Evolutionary conservation across 2,888 invertebrate species (phyloP).

Genomic region (Lathronympha strigana): DNA sequence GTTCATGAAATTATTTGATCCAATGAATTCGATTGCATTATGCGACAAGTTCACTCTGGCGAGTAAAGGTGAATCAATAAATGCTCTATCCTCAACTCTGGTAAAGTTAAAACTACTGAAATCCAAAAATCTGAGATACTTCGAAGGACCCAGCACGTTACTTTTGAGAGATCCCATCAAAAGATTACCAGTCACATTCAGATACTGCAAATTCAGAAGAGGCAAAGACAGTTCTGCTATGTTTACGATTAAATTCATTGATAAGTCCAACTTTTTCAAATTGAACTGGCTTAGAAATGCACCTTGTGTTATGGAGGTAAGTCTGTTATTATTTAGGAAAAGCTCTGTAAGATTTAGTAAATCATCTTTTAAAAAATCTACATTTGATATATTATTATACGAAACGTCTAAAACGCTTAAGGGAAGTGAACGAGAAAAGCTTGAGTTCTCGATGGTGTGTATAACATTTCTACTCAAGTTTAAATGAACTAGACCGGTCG

Average conservation of each 20-base stretch:
- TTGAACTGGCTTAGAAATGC: constrained; percentile 58
- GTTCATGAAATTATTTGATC: constrained; percentile 60
- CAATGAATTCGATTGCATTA: constrained; percentile 61
- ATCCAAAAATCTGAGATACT: constrained; percentile 64
- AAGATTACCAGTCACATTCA: constrained; percentile 60
- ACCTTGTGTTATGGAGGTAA: constrained; percentile 51
- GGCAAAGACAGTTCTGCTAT: constrained; percentile 65
- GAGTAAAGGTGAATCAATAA: constrained; percentile 64
- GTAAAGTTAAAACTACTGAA: constrained; percentile 62
- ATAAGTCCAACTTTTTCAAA: constrained; percentile 64
- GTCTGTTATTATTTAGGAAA: constrained; percentile 62
- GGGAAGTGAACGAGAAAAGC: constrained; percentile 54
- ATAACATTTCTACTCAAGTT: constrained; percentile 68
- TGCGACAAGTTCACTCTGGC: constrained; percentile 67
- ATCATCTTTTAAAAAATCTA: constrained; percentile 59
- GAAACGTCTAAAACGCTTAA: constrained; percentile 65
- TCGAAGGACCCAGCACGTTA: constrained; percentile 66
- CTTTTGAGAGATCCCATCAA: constrained; percentile 57
- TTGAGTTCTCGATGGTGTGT: constrained; percentile 52
- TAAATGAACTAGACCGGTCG: constrained; percentile 53
- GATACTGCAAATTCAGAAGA: constrained; percentile 64
- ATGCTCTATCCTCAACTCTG: constrained; percentile 60
- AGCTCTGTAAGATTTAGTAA: constrained; percentile 60
- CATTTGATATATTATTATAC: constrained; percentile 55
- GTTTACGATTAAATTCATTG: constrained; percentile 60